A percentile compares a stretch with the other conserved stretches of the same genome.
Conservation (phyloP, 2,113 vertebrate species). For the Platichthys flesus region DNA sequence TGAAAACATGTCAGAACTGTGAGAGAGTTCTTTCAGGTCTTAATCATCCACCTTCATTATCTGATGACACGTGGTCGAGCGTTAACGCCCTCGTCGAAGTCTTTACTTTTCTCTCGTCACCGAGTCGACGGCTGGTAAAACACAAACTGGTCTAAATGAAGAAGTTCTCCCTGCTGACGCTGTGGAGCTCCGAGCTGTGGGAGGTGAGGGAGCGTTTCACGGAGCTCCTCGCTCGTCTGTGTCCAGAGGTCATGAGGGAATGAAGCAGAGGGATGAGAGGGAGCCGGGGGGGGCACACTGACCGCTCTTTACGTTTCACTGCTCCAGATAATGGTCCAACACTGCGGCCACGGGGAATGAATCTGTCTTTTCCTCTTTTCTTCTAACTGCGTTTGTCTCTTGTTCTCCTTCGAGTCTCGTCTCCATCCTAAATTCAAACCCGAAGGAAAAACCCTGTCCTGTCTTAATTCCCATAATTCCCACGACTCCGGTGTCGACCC, state of each 20-base stretch:
- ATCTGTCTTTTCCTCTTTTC: slow-evolving; percentile 44
- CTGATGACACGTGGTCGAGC: no score
- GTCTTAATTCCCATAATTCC: no score
- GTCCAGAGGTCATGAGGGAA: background rate
- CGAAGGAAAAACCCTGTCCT: no score
- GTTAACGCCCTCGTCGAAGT: no score
- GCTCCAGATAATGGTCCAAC: slow-evolving; percentile 72
- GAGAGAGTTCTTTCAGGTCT: no score
- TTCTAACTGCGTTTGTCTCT: background rate
- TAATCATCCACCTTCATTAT: background rate
- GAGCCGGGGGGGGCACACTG: slow-evolving; percentile 37
- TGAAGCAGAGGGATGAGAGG: slow-evolving; percentile 13
- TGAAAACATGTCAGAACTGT: no score
- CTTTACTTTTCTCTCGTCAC: no score
- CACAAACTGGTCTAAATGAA: background rate
- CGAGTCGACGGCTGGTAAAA: background rate
- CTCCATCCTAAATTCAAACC: background rate
- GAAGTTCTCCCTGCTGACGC: background rate
- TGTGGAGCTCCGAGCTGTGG: no score
- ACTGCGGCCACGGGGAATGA: slow-evolving; percentile 23
- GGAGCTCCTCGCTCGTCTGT: no score
- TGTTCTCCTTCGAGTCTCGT: background rate
- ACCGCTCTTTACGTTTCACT: slow-evolving; percentile 73
- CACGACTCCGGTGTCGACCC: no score
- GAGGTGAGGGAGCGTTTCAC: background rate